Percentiles rank a stretch among this genome's conserved stretches.
Evolutionary conservation across 2,797 vertebrate genomes (phyloP).

Genomic region (Pelodytes ibericus): DNA sequence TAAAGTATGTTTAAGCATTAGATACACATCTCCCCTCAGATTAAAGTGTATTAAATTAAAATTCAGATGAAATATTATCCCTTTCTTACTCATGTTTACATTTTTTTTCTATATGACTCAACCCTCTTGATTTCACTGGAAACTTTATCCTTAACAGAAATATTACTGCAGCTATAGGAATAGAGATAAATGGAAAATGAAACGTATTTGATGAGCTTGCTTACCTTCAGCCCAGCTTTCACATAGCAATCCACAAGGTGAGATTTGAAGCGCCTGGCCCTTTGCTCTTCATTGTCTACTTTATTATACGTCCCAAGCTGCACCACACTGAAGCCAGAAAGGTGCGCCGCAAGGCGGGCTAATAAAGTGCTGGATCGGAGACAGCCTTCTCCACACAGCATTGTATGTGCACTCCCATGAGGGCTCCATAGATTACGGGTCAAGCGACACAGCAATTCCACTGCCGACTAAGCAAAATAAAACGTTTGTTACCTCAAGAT

Average conservation of each 20-base stretch:
- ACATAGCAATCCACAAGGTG: constrained; percentile 49
- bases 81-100: too few species aligned
- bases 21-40: too few species aligned
- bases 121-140: too few species aligned
- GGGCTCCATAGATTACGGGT: constrained; percentile 44
- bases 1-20: too few species aligned
- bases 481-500: too few species aligned
- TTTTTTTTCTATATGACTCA: too few species aligned
- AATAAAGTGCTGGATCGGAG: constrained; percentile 22
- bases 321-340: constrained; percentile 42
- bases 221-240: constrained; percentile 50
- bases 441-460: constrained; percentile 45
- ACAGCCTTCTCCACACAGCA: constrained; percentile 55
- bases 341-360: constrained; percentile 48
- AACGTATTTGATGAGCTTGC: neutral
- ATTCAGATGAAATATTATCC: too few species aligned
- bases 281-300: constrained; percentile 14
- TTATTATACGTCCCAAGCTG: constrained; percentile 28
- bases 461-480: constrained; percentile 27
- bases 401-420: constrained; percentile 43
- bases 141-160: too few species aligned
- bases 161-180: too few species aligned
- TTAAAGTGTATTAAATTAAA: too few species aligned
- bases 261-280: constrained; percentile 21
- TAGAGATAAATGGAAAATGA: too few species aligned